Evolutionary conservation across 2,113 vertebrate species (phyloP).

Genomic region (Blennius ocellaris): DNA sequence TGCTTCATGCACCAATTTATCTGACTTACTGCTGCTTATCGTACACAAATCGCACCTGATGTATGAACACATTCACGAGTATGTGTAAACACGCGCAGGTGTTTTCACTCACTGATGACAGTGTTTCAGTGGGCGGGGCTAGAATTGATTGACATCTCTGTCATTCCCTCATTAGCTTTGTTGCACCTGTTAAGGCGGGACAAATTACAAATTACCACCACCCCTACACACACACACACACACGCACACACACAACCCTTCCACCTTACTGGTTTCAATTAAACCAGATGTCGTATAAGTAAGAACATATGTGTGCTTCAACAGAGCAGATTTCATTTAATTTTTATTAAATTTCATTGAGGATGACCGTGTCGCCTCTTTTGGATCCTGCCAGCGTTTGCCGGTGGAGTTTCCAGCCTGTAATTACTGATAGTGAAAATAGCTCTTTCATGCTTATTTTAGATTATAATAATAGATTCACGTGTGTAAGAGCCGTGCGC

Average conservation of each 20-base stretch:
- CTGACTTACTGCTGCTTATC: too few species aligned
- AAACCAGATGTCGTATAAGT: conserved; percentile 16
- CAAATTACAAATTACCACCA: not conserved
- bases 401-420: too few species aligned
- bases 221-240: too few species aligned
- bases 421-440: too few species aligned
- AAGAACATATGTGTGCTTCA: conserved; percentile 13
- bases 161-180: not conserved
- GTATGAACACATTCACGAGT: too few species aligned
- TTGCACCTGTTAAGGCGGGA: conserved; percentile 15
- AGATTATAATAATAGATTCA: too few species aligned
- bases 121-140: not conserved
- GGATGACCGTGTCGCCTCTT: too few species aligned
- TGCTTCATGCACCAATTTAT: too few species aligned
- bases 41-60: too few species aligned
- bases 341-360: not conserved
- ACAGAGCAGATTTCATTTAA: not conserved
- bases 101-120: conserved; percentile 2
- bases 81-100: not conserved
- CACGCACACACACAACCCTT: not conserved
- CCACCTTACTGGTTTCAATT: not conserved
- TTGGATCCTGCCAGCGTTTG: not conserved
- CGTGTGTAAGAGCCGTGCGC: too few species aligned
- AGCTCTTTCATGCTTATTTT: too few species aligned
- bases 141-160: conserved; percentile 10